Evolutionary conservation across 2,113 vertebrate species (phyloP).

Genomic region (Centrocercus urophasianus): DNA sequence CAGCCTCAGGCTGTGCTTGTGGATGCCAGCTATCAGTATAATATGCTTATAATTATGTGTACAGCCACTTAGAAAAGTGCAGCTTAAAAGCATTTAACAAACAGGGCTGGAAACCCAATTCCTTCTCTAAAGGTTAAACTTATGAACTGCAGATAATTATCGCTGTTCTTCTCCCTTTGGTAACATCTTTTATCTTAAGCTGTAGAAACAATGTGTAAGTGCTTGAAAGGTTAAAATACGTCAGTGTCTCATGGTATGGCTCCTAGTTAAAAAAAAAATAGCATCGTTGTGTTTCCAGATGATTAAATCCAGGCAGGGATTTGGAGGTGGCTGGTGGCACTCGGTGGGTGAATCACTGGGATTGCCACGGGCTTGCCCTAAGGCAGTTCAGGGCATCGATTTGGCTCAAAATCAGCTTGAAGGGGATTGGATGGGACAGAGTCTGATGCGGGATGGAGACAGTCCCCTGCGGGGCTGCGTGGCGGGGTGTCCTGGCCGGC

Average conservation of each 20-base stretch:
- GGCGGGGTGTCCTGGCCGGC: neutral
- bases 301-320: neutral
- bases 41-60: neutral
- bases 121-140: conserved; percentile 20
- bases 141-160: conserved; percentile 26
- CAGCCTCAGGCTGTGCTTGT: neutral
- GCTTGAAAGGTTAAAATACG: conserved; percentile 15
- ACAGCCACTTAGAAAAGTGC: neutral
- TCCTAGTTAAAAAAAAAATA: neutral
- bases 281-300: neutral
- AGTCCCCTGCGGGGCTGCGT: neutral
- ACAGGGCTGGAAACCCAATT: neutral
- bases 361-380: accelerated
- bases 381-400: neutral
- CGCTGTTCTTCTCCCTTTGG: neutral
- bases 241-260: neutral
- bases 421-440: neutral
- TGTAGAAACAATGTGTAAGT: neutral
- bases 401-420: neutral
- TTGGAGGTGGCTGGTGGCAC: neutral
- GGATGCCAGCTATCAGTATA: neutral
- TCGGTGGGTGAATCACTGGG: neutral
- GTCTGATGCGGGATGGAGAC: neutral
- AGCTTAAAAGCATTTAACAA: neutral
- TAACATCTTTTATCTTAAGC: neutral